These are phyloP conservation scores for Euglossa dilemma DNA, from an alignment of 1,140 invertebrate species.

Conservation along the genomic window DNA sequence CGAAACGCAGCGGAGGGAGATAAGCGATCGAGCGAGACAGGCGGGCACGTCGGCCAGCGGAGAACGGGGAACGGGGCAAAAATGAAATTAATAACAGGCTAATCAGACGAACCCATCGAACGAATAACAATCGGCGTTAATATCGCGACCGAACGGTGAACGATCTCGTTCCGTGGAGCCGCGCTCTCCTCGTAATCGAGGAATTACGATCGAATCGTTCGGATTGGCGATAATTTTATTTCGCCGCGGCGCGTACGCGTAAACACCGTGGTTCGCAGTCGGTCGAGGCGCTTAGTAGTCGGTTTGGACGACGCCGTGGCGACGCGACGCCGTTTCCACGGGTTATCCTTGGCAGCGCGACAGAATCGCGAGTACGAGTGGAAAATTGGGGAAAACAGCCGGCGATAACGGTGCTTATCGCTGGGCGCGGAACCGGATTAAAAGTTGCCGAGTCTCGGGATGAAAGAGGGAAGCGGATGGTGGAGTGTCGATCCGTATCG, in stretches of 20 bases:
- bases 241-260: constrained; percentile 44
- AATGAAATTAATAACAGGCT: constrained; percentile 71
- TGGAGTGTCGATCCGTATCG: neutral
- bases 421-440: no score
- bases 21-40: no score
- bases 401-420: no score
- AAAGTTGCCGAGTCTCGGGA: no score
- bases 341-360: neutral
- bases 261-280: no score
- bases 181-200: constrained; percentile 63
- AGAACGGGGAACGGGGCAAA: neutral
- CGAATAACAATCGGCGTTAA: constrained; percentile 71
- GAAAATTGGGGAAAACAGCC: no score
- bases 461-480: neutral
- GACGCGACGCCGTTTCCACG: neutral
- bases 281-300: no score
- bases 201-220: constrained; percentile 61
- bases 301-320: no score
- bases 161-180: constrained; percentile 48
- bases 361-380: no score
- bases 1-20: no score
- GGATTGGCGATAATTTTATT: constrained; percentile 69
- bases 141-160: constrained; percentile 64
- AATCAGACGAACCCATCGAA: constrained; percentile 59
- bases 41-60: no score